Conservation (phyloP, 2,113 vertebrate species). For the Heterochromis multidens region DNA sequence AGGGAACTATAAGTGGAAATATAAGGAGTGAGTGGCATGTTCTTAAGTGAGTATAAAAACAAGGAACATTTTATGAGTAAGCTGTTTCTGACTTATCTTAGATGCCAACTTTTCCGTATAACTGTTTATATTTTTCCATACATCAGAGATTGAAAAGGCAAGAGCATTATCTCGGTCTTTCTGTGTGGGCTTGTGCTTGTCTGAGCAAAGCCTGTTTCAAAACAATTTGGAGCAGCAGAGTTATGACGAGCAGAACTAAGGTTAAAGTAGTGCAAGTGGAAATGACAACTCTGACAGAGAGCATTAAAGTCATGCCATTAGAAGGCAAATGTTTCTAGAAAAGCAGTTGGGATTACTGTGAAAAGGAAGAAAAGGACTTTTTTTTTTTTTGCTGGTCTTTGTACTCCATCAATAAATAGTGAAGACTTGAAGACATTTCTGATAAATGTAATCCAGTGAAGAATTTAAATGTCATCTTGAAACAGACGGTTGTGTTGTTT, state of each 20-base stretch:
- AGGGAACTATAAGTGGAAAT: neutral
- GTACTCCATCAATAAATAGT: neutral
- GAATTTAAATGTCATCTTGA: neutral
- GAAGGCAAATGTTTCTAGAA: neutral
- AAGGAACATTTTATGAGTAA: neutral
- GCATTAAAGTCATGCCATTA: neutral
- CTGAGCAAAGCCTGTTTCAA: neutral
- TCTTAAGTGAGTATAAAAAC: neutral
- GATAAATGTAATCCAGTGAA: neutral
- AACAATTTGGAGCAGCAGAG: neutral
- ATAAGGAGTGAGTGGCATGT: neutral
- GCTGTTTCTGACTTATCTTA: neutral
- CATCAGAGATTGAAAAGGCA: neutral
- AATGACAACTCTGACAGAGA: neutral
- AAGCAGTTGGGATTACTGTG: neutral
- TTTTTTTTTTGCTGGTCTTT: neutral
- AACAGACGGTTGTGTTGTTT: neutral
- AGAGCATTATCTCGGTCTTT: neutral
- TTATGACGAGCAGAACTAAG: neutral
- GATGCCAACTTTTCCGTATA: neutral
- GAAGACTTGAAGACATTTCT: neutral
- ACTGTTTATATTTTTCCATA: neutral
- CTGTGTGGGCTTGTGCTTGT: neutral
- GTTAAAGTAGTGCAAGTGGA: neutral
- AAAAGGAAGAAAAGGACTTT: neutral